These are phyloP conservation scores for Oceanites oceanicus DNA, from an alignment of 2,113 vertebrate species.

Conservation along the genomic window DNA sequence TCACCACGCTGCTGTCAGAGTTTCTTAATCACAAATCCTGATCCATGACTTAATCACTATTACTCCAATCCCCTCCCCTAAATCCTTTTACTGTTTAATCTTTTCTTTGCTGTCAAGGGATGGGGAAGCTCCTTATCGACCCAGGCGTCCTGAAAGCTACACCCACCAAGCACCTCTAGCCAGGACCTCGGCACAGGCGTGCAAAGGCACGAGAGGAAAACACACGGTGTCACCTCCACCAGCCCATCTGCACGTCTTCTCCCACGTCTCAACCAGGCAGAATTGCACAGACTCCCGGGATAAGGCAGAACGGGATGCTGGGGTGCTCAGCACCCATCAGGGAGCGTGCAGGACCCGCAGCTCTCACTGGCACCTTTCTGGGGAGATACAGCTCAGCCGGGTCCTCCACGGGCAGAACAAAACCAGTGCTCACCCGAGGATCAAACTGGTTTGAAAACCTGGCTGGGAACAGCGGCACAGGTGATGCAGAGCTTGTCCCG, in stretches of 20 bases:
- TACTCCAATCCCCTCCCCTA: conserved; percentile 3
- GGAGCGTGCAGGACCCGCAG: accelerated
- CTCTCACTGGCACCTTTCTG: background rate
- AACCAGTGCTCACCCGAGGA: accelerated
- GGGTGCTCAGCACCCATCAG: background rate
- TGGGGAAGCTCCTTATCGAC: background rate
- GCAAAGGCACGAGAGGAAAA: background rate
- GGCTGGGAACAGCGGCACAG: background rate
- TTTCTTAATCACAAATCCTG: background rate
- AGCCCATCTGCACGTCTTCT: background rate
- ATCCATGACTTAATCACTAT: conserved; percentile 24
- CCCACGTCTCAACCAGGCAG: accelerated
- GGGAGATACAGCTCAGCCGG: background rate
- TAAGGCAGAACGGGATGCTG: background rate
- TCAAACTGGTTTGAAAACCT: background rate
- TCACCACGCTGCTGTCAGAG: background rate
- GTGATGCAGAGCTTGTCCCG: background rate
- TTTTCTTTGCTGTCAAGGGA: background rate
- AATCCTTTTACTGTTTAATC: conserved; percentile 49
- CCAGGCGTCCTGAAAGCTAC: background rate
- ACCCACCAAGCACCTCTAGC: background rate
- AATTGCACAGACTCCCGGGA: accelerated
- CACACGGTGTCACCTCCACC: accelerated
- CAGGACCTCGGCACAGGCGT: accelerated
- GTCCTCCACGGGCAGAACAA: background rate